Conservation (phyloP, 2,113 vertebrate genomes). For the Corythornis vintsioides region DNA sequence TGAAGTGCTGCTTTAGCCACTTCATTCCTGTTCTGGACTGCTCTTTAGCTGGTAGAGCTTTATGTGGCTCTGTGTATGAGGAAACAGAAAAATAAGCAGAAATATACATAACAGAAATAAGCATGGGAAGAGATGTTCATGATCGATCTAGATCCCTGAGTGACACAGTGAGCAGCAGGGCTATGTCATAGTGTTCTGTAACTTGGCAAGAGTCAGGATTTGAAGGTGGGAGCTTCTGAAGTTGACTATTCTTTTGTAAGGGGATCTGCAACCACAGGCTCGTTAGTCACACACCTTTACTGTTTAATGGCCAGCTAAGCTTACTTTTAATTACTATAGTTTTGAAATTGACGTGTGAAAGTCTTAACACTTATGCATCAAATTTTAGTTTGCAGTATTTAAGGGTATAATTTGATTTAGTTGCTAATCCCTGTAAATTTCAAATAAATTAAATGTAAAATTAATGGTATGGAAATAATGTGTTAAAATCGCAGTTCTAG, state of each 20-base stretch:
- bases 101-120: too few species aligned
- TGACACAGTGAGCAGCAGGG: neutral
- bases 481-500: neutral
- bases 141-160: neutral
- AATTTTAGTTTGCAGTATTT: conserved; percentile 1
- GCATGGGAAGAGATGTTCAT: neutral
- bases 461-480: neutral
- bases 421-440: conserved; percentile 8
- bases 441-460: conserved; percentile 11
- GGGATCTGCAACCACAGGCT: conserved; percentile 36
- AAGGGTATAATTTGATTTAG: neutral
- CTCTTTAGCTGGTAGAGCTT: neutral
- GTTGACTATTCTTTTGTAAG: neutral
- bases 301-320: neutral
- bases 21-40: neutral
- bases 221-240: neutral
- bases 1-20: conserved; percentile 1
- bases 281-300: neutral
- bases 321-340: conserved; percentile 6
- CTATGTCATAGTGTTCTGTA: neutral
- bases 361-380: conserved; percentile 14
- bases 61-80: neutral
- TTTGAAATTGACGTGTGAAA: conserved; percentile 59
- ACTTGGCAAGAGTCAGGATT: neutral
- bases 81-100: neutral